Conservation (phyloP, 2,888 invertebrate species). For the Acleris sparsana region DNA sequence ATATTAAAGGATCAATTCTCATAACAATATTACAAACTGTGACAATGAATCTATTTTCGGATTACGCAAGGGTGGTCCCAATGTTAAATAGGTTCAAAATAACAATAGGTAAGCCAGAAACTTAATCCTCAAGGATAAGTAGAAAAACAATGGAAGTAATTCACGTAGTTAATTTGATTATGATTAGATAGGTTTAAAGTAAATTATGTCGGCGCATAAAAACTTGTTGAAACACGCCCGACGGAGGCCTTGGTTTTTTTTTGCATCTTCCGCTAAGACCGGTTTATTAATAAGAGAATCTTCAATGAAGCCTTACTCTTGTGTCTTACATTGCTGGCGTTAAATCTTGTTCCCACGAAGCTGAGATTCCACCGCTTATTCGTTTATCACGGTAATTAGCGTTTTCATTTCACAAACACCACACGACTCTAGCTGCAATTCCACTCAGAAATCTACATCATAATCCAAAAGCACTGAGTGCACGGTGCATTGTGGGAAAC, state of each 20-base stretch:
- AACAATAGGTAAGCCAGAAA: conserved; percentile 27
- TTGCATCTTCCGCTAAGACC: conserved; percentile 64
- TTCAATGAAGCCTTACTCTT: conserved; percentile 44
- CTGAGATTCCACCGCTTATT: conserved; percentile 21
- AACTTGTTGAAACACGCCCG: conserved; percentile 43
- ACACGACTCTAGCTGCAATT: conserved; percentile 17
- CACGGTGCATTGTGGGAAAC: conserved; percentile 22
- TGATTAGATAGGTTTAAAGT: conserved; percentile 25
- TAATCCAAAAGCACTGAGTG: conserved; percentile 27
- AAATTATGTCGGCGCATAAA: conserved; percentile 26
- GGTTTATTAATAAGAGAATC: conserved; percentile 48
- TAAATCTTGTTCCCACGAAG: conserved; percentile 39
- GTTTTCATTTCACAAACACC: conserved; percentile 14
- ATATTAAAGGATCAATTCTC: conserved; percentile 18
- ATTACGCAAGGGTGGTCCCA: conserved; percentile 34
- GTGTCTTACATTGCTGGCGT: conserved; percentile 35
- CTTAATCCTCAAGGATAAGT: conserved; percentile 34
- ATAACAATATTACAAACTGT: conserved; percentile 22
- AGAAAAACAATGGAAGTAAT: conserved; percentile 24
- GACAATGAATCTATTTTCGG: conserved; percentile 10
- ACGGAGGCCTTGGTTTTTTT: conserved; percentile 50
- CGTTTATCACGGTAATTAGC: conserved; percentile 18
- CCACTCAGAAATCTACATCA: conserved; percentile 26
- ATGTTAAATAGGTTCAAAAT: conserved; percentile 8
- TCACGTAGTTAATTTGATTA: conserved; percentile 13